phyloP scores from a whole-genome alignment of 2,797 vertebrate genomes.

The Bothrops alternatus region DNA sequence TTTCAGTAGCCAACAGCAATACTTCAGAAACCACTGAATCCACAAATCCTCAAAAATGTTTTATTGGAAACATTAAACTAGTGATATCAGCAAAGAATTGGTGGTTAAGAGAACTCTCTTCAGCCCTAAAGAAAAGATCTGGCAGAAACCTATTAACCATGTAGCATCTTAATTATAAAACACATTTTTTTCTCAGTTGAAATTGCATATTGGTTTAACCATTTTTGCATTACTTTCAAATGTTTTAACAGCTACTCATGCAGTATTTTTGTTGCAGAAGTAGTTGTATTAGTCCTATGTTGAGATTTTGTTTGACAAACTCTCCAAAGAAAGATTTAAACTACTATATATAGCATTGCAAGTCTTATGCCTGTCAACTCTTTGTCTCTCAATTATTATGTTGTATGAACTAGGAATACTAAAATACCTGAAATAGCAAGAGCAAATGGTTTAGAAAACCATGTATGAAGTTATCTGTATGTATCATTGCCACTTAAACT shows the following conservation, averaged over 20 bases:
- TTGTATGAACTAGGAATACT: neutral
- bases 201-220: slow-evolving; percentile 11
- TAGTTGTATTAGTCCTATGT: neutral
- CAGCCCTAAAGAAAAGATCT: neutral
- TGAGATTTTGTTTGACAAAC: neutral
- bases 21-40: slow-evolving; percentile 41
- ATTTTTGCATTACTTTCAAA: neutral
- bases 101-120: neutral
- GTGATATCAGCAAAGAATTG: neutral
- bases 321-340: neutral
- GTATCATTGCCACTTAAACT: neutral
- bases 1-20: slow-evolving; percentile 43
- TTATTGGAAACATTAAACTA: slow-evolving; percentile 25
- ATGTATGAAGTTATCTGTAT: neutral
- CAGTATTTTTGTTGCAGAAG: neutral
- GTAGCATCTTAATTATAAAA: neutral
- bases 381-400: neutral
- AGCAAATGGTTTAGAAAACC: neutral
- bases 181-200: slow-evolving; percentile 4
- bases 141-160: neutral
- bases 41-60: slow-evolving; percentile 34
- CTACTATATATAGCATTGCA: neutral
- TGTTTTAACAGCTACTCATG: neutral
- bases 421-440: neutral
- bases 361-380: neutral